Evolutionary conservation across 2,113 vertebrate species (phyloP), one percentile per base, ranked within the genome.

Genomic region (Gasterosteus aculeatus): DNA sequence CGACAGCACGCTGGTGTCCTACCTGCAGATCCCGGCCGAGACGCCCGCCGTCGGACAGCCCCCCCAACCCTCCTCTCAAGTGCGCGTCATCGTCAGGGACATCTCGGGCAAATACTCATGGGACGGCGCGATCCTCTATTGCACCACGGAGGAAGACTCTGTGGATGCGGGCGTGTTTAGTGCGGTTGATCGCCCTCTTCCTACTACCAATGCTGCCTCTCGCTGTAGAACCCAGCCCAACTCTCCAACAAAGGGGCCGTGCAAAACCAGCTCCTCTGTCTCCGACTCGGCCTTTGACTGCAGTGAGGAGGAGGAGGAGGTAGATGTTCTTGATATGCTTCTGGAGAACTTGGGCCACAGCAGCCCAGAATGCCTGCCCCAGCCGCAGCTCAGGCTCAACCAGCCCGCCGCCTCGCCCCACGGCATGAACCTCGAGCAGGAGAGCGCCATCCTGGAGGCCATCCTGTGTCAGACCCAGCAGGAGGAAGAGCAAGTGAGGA

Each of bases 61-160:
- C 7, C 81, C 82, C 0, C 90, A 93, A 7, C 86, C 92, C 0
- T 87, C 95, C n/a, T 96, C 97, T 0, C 95, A 97, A 1, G 96
- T 99, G 18, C 94, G 98, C 4, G 93, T 98, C n/a, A 99, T 99
- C 7, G 95, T 99, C 63, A 92, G 98, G 42, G 98, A 99, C 81
- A 97, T 99, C 90, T 99, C 98, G 10, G 98, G 98, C 80, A 99
- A 99, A 80, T 98, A 99, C 90, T 98, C 98, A 0, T 99, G 98
- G 98, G 97, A 99, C 10, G 95, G 96, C 33, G 89, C 87, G 0
- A 89, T 98, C 51, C 91, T 98, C n/a, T 97, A 98, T 19, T 95
- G 95, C 60, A 97, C 96, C 38, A 94, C 93, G 7, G 80, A 95
- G 58, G 94, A 96, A n/a, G 95, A 93, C 68, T 80, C 59, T 58